Evolutionary conservation across 2,888 invertebrate genomes (phyloP), one percentile per base, ranked within the genome.

Genomic region (Dichetophora obliterata): DNA sequence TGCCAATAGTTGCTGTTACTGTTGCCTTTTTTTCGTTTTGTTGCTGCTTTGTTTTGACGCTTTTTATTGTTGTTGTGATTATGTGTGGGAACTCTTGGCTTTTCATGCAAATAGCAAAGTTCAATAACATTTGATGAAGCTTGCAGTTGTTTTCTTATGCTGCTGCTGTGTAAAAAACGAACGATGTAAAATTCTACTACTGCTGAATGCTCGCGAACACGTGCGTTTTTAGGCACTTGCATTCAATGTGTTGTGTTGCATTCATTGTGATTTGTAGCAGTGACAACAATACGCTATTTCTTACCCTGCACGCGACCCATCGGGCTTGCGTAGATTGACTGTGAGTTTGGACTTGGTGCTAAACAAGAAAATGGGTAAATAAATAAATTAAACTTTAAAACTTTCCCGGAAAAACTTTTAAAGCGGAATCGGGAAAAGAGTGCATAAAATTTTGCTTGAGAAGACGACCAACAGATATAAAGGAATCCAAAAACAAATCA

Each of bases 61-160:
- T 24, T 34, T 71, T 37, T 72, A 59, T 61, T 48, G 61, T 50
- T 69, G 57, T 59, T 59, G 54, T 59, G 66, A 54, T 54, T 70
- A 52, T 71, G 71, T 73, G 73, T 73, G 73, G 73, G 73, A 73
- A 73, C 48, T 73, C 19, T 19, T 73, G 61, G 50, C 27, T 52
- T 52, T 19, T 70, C 22, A 61, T 70, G 75, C 70, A 76, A 76
- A 76, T 76, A 72, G 63, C 68, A 76, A 76, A 72, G 76, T 76
- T 76, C 76, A 76, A 76, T 72, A 76, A 76, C 76, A 71, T 63
- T 34, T 16, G 24, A 54, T 37, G 75, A 68, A 68, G 59, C 59
- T 70, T 73, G 76, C 76, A 76, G 65, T 48, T 69, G 59, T 27
- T 37, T 34, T 50, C 50, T 54, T 22, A 6, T n/a, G 57, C 34